phyloP scores from a whole-genome alignment of 2,113 vertebrate genomes.

The Dolichallabes microphthalmus region DNA sequence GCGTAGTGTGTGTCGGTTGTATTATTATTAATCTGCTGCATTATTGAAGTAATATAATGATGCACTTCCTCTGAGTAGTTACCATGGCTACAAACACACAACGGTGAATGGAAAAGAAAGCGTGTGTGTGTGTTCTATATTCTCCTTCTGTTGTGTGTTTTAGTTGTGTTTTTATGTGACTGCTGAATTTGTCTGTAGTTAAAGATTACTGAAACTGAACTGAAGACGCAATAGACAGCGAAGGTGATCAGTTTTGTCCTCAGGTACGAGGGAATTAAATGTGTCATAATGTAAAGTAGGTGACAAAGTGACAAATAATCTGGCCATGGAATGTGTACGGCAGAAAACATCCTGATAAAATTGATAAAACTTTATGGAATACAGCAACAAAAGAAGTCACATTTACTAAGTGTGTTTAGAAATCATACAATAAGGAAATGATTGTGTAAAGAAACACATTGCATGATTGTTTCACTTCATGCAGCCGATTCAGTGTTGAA shows the following conservation, averaged over 20 bases:
- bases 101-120: constrained; percentile 43
- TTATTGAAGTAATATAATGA: constrained; percentile 44
- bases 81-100: constrained; percentile 55
- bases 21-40: constrained; percentile 28
- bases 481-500: neutral
- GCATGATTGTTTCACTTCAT: neutral
- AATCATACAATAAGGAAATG: neutral
- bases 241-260: neutral
- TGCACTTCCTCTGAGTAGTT: constrained; percentile 53
- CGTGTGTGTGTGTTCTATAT: constrained; percentile 2
- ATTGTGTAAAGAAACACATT: neutral
- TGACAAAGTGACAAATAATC: neutral
- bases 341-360: neutral
- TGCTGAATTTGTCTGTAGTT: neutral
- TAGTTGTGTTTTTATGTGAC: neutral
- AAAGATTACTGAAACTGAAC: neutral
- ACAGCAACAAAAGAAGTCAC: neutral
- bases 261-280: neutral
- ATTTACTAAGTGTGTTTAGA: neutral
- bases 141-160: neutral
- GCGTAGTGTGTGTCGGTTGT: neutral
- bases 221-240: neutral
- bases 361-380: neutral
- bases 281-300: neutral
- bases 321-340: neutral